Evolutionary conservation across 2,888 invertebrate genomes (phyloP).

Genomic region (Phengaris arion): DNA sequence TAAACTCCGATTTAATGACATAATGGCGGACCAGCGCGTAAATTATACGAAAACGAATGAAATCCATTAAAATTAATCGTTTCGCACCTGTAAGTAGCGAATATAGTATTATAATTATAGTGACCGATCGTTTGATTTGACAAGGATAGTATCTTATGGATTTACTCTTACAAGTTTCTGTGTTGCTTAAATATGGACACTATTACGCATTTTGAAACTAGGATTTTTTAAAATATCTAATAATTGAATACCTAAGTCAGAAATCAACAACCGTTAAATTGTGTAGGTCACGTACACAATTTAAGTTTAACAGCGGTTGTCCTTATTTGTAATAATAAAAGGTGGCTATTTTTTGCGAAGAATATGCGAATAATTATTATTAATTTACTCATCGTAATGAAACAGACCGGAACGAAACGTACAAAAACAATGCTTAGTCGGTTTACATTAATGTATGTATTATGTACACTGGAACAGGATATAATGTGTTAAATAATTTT

Average conservation of each 20-base stretch:
- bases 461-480: background rate
- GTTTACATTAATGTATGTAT: background rate
- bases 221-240: no score
- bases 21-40: slow-evolving; percentile 40
- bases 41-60: slow-evolving; percentile 40
- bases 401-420: slow-evolving; percentile 22
- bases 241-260: background rate
- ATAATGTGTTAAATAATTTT: background rate
- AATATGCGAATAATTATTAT: slow-evolving; percentile 2
- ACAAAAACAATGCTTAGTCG: slow-evolving; percentile 1
- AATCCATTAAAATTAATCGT: slow-evolving; percentile 40
- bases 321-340: slow-evolving; percentile 5
- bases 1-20: slow-evolving; percentile 40
- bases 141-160: background rate
- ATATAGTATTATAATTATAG: slow-evolving; percentile 37
- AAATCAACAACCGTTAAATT: background rate
- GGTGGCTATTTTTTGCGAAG: slow-evolving; percentile 15
- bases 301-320: background rate
- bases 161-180: background rate
- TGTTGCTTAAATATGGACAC: background rate
- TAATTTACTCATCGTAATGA: slow-evolving; percentile 6
- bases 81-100: slow-evolving; percentile 39
- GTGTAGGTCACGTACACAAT: background rate
- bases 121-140: slow-evolving; percentile 30
- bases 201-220: background rate